A percentile compares a stretch with the other conserved stretches of the same genome.
Evolutionary conservation across 2,113 vertebrate genomes (phyloP).

Genomic region (Eonycteris spelaea): DNA sequence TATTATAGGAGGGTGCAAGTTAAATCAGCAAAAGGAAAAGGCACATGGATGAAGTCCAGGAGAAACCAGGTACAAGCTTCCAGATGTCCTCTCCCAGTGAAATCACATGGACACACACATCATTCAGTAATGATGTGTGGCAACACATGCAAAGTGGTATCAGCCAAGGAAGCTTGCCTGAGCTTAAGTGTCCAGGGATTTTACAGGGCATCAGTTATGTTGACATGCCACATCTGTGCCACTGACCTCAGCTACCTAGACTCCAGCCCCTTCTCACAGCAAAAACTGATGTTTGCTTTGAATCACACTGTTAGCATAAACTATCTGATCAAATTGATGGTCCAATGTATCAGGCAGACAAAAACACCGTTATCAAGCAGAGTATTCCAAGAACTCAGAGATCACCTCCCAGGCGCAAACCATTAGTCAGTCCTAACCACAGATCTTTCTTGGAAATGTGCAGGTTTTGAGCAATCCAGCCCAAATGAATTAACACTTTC

Average conservation of each 20-base stretch:
- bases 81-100: not conserved
- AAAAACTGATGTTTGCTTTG: not conserved
- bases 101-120: not conserved
- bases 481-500: not conserved
- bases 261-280: not conserved
- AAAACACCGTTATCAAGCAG: not conserved
- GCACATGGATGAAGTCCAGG: not conserved
- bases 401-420: not conserved
- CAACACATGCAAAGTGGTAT: not conserved
- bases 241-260: not conserved
- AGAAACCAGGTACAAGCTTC: not conserved
- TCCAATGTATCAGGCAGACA: not conserved
- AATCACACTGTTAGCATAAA: not conserved
- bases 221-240: not conserved
- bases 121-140: not conserved
- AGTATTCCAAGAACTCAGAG: not conserved
- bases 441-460: not conserved
- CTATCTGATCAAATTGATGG: not conserved
- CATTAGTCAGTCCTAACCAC: not conserved
- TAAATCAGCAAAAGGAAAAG: not conserved
- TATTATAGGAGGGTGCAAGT: not conserved
- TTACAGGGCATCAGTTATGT: not conserved
- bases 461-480: not conserved
- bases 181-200: not conserved
- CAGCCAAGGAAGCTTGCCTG: not conserved